Evolutionary conservation across 1,140 invertebrate species (phyloP), one percentile per base, ranked within the genome.

Genomic region (Drosophila takahashii): DNA sequence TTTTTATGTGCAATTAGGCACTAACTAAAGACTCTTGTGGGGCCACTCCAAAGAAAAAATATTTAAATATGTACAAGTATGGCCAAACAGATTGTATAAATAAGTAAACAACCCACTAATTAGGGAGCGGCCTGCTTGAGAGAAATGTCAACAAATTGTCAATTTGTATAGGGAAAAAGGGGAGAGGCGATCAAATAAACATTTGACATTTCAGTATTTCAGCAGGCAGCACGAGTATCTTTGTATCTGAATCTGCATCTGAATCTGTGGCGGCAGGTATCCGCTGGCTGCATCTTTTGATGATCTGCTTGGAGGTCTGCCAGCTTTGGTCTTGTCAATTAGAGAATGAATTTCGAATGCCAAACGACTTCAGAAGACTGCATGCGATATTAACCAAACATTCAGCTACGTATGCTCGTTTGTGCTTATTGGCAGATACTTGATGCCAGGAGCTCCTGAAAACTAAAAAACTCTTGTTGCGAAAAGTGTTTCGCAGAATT

Each of bases 261-360:
- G 50, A 39, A 79, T 83, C 70, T 69, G 66, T 52, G 48, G 42
- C 56, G 48, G 42, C 54, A 64, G 45, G 10, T 67, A 79, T 84
- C 70, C 69, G 67, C 48, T 64, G 52, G 59, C 50, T 56, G 75
- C 60, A 73, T 64, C 83, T 87, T 70, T 89, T 89, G 84, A 89
- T 89, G 83, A 89, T 86, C 83, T 81, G 70, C 53, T 89, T 89
- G 84, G 84, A 89, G 67, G 60, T 27, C 47, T 64, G 84, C 84
- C 84, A 89, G 84, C 53, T 89, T 89, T 71, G 77, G 79, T 89
- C 80, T 89, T 89, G 84, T 89, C 84, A 89, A 89, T 89, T 89
- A 89, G 78, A 51, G 57, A 70, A 50, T 41, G 62, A 58, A 74
- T 83, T 52, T 15, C 64, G 79, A 60, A 62, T 72, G 67, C 18